Evolutionary conservation across 2,797 vertebrate species (phyloP).

Genomic region (Tokudaia muenninki): DNA sequence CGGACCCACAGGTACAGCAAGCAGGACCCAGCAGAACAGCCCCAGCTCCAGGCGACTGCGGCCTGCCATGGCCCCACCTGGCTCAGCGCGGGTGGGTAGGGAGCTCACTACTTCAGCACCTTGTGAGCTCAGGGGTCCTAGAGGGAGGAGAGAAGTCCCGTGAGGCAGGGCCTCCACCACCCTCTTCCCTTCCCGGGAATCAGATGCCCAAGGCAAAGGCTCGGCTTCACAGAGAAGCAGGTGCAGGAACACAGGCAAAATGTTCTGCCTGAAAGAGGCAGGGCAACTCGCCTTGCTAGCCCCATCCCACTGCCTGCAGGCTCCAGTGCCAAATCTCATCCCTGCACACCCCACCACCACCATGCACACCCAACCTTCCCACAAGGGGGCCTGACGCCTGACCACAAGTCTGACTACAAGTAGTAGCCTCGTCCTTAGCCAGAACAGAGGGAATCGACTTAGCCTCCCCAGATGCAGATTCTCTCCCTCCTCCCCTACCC

Average conservation of each 20-base stretch:
- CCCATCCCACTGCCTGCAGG: not conserved
- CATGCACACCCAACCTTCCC: not conserved
- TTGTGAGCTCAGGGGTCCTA: constrained; percentile 59
- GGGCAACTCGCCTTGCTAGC: not conserved
- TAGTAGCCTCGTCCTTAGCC: not conserved
- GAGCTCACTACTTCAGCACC: constrained; percentile 53
- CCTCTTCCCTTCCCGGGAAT: not conserved
- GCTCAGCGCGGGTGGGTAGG: not conserved
- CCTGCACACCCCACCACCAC: not conserved
- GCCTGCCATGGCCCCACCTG: constrained; percentile 75
- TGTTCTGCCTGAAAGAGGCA: not conserved
- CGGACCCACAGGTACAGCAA: constrained; percentile 65
- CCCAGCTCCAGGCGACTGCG: constrained; percentile 67
- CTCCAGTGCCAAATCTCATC: not conserved
- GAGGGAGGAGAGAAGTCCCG: constrained; percentile 66
- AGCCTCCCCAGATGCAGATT: not conserved
- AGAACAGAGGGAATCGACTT: not conserved
- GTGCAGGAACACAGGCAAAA: not conserved
- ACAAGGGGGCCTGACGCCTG: not conserved
- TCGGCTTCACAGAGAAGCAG: constrained; percentile 15
- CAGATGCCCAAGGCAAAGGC: not conserved
- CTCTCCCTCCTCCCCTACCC: not conserved
- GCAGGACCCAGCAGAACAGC: constrained; percentile 73
- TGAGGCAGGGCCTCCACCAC: constrained; percentile 13
- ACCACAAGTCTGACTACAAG: not conserved